Conservation (phyloP, 1,140 invertebrate species). For the Homarus americanus region DNA sequence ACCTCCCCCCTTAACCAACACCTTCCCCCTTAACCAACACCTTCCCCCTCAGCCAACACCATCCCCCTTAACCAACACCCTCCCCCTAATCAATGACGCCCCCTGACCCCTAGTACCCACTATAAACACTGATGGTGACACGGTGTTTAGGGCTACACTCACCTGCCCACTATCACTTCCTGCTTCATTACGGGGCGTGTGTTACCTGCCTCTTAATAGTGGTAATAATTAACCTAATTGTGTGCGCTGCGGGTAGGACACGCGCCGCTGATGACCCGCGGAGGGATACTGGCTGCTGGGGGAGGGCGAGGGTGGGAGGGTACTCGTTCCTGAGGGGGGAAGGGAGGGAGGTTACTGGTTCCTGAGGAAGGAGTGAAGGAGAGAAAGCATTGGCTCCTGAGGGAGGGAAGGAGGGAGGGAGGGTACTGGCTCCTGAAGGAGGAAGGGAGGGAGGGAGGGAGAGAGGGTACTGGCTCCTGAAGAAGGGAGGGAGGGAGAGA, state of each 20-base stretch:
- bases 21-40: background rate
- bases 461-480: background rate
- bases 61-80: conserved; percentile 28
- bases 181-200: conserved; percentile 26
- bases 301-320: background rate
- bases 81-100: too few relatives aligned
- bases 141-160: conserved; percentile 3
- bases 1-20: background rate
- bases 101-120: too few relatives aligned
- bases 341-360: background rate
- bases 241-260: background rate
- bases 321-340: background rate
- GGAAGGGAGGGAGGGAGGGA: background rate
- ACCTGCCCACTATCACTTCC: conserved; percentile 32
- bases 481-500: too few relatives aligned
- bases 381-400: background rate
- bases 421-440: too few relatives aligned
- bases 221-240: conserved; percentile 27
- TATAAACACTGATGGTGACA: conserved; percentile 16
- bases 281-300: background rate
- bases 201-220: conserved; percentile 6
- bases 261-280: conserved; percentile 14
- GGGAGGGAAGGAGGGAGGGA: background rate
- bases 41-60: background rate
- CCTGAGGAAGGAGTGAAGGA: background rate